Evolutionary conservation across 2,888 invertebrate genomes (phyloP).

Genomic region (Dicyrtomina minuta): DNA sequence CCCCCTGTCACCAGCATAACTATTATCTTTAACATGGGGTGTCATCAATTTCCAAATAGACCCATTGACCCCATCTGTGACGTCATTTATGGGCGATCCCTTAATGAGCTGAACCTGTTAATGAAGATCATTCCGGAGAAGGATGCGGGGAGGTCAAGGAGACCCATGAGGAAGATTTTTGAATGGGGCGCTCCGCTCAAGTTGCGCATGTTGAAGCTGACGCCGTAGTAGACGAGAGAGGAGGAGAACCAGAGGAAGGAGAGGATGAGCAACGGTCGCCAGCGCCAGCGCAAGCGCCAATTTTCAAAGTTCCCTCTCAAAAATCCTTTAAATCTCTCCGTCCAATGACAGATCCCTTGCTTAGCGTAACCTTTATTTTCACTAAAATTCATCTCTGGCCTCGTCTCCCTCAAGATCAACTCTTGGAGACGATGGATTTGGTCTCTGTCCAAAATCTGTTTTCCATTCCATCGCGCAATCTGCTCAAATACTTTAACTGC

Average conservation of each 20-base stretch:
- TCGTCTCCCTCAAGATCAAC: not conserved
- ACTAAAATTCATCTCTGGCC: not conserved
- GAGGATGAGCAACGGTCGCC: conserved; percentile 1
- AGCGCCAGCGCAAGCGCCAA: too few relatives aligned
- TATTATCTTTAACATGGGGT: too few relatives aligned
- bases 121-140: conserved; percentile 36
- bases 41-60: too few relatives aligned
- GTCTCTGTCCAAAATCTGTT: not conserved
- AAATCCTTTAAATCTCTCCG: conserved; percentile 32
- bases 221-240: conserved; percentile 43
- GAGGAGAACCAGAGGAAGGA: conserved; percentile 38
- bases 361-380: conserved; percentile 1
- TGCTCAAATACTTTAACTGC: conserved; percentile 22
- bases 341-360: too few relatives aligned
- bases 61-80: too few relatives aligned
- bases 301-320: not conserved
- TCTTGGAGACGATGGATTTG: too few relatives aligned
- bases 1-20: not conserved
- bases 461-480: conserved; percentile 22
- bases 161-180: conserved; percentile 39
- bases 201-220: conserved; percentile 43
- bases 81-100: too few relatives aligned
- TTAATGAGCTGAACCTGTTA: conserved; percentile 30
- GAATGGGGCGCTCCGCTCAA: conserved; percentile 37
- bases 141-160: conserved; percentile 38